These are phyloP conservation scores for Pseudomyrmex sp. DNA, from an alignment of 1,140 invertebrate genomes.

Conservation along the genomic window DNA sequence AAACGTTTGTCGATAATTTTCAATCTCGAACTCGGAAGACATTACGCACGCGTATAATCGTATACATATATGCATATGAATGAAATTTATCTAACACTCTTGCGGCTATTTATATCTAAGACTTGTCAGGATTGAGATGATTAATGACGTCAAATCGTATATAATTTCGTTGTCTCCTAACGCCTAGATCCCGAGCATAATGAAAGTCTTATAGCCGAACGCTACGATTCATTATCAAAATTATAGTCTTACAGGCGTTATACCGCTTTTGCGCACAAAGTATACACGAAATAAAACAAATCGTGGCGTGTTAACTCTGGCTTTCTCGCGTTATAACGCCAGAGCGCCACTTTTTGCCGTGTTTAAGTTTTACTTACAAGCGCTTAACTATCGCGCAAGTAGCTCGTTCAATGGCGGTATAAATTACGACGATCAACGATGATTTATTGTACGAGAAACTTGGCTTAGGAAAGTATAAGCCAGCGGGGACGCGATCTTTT, in stretches of 20 bases:
- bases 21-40: slow-evolving; percentile 10
- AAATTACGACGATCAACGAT: slow-evolving; percentile 47
- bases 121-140: slow-evolving; percentile 51
- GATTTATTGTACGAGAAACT: slow-evolving; percentile 47
- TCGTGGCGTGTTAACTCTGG: slow-evolving; percentile 10
- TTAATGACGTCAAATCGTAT: slow-evolving; percentile 52
- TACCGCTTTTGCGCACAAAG: slow-evolving; percentile 5
- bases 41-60: background rate
- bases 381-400: slow-evolving; percentile 40
- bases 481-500: background rate
- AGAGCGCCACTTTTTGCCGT: slow-evolving; percentile 19
- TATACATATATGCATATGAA: background rate
- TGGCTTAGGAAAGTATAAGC: background rate
- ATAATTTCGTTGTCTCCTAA: slow-evolving; percentile 55
- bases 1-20: slow-evolving; percentile 23
- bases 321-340: background rate
- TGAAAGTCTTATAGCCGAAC: slow-evolving; percentile 44
- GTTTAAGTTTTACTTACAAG: slow-evolving; percentile 53
- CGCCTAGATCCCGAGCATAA: slow-evolving; percentile 34
- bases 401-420: slow-evolving; percentile 36
- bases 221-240: slow-evolving; percentile 61
- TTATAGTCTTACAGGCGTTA: slow-evolving; percentile 57
- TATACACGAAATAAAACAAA: slow-evolving; percentile 52
- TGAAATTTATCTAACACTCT: slow-evolving; percentile 45
- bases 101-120: slow-evolving; percentile 44